Evolutionary conservation across 2,888 invertebrate species (phyloP).

Genomic region (Camptogramma bilineatum): DNA sequence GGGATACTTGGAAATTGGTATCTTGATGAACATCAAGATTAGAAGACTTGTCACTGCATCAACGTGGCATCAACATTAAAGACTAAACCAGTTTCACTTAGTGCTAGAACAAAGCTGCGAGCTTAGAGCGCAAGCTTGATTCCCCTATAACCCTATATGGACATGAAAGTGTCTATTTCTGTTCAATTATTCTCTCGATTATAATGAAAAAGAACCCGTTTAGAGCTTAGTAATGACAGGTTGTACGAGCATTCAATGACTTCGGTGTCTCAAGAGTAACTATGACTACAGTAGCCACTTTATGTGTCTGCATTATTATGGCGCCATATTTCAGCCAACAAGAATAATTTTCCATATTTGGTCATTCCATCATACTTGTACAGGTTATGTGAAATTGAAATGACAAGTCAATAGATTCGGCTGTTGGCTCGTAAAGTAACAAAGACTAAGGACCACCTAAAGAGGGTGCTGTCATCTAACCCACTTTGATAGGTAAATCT

Average conservation of each 20-base stretch:
- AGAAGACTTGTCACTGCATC: neutral
- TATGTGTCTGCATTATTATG: conserved; percentile 23
- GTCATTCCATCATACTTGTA: conserved; percentile 8
- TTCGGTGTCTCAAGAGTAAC: conserved; percentile 11
- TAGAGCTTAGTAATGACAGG: conserved; percentile 13
- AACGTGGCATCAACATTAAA: neutral
- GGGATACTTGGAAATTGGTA: no score
- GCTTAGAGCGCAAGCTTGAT: neutral
- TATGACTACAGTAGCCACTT: conserved; percentile 15
- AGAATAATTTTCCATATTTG: conserved; percentile 9
- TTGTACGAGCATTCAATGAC: conserved; percentile 28
- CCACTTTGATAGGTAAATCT: neutral
- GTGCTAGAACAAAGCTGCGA: neutral
- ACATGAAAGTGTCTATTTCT: conserved; percentile 28
- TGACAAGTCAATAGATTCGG: neutral
- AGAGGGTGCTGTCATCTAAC: neutral
- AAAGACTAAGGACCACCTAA: neutral
- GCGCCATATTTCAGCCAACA: conserved; percentile 21
- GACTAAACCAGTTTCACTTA: neutral
- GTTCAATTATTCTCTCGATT: conserved; percentile 22
- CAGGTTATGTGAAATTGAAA: conserved; percentile 1
- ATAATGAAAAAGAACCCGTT: conserved; percentile 10
- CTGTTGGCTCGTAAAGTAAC: neutral
- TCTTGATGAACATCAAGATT: no score
- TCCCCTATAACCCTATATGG: conserved; percentile 13